Evolutionary conservation across 2,888 invertebrate genomes (phyloP).

Genomic region (Nomada ruficornis): DNA sequence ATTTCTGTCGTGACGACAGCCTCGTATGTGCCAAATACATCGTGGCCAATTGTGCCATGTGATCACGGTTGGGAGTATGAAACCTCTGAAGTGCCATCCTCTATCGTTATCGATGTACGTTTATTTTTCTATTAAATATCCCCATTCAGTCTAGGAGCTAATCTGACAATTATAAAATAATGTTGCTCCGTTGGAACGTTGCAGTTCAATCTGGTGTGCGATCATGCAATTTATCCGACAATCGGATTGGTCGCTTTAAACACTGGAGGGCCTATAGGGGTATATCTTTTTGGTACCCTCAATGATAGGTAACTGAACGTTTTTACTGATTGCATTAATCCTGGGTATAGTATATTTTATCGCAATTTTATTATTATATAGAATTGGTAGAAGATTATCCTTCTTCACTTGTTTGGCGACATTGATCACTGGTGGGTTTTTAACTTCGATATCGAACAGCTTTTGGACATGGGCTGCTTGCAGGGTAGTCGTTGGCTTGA

Average conservation of each 20-base stretch:
- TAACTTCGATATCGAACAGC: conserved; percentile 91
- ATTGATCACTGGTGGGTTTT: conserved; percentile 91
- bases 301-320: conserved; percentile 88
- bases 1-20: conserved; percentile 68
- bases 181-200: conserved; percentile 74
- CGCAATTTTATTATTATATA: conserved; percentile 74
- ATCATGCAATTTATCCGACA: conserved; percentile 93
- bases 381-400: conserved; percentile 93
- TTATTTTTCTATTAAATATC: not conserved
- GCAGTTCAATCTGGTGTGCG: conserved; percentile 96
- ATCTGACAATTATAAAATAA: not conserved
- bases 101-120: conserved; percentile 91
- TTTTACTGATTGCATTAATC: no score
- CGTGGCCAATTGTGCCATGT: conserved; percentile 89
- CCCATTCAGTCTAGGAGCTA: not conserved
- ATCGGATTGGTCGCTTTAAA: conserved; percentile 94
- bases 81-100: conserved; percentile 88
- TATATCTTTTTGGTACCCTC: conserved; percentile 93
- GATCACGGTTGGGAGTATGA: conserved; percentile 93
- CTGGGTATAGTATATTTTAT: not conserved
- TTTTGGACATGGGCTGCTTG: conserved; percentile 94
- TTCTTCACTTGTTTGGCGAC: conserved; percentile 94
- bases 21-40: conserved; percentile 83
- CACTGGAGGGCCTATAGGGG: conserved; percentile 95
- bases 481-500: conserved; percentile 93